Conservation (phyloP, 2,113 vertebrate species). For the Sula dactylatra region DNA sequence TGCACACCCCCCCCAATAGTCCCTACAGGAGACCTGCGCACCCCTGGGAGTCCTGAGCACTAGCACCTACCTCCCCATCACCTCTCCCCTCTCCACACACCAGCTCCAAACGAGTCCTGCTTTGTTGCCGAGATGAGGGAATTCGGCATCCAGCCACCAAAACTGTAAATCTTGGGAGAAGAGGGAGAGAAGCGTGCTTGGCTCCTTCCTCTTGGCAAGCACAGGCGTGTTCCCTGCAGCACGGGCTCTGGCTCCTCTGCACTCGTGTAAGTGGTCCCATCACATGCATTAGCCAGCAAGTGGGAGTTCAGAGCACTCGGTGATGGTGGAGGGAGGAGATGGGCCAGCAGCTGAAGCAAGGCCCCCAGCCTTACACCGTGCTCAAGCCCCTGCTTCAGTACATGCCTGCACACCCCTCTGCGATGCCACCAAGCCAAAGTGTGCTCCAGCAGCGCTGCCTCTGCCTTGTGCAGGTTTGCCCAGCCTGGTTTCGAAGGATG, state of each 20-base stretch:
- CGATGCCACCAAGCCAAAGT: background rate
- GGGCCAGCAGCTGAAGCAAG: background rate
- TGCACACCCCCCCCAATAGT: background rate
- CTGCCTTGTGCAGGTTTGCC: background rate
- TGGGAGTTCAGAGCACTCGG: accelerated
- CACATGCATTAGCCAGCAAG: background rate
- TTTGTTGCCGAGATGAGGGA: background rate
- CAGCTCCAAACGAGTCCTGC: background rate
- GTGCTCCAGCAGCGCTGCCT: background rate
- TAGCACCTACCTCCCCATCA: background rate
- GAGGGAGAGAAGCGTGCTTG: slow-evolving; percentile 19
- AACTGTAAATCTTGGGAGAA: background rate
- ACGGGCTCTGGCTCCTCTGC: background rate
- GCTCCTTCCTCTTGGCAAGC: slow-evolving; percentile 25
- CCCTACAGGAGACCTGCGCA: accelerated
- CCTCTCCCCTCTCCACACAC: background rate
- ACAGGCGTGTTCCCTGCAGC: background rate
- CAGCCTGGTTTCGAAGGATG: background rate
- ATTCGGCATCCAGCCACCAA: background rate
- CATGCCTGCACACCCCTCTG: accelerated
- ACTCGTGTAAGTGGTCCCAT: background rate
- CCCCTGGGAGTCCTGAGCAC: background rate
- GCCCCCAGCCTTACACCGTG: background rate
- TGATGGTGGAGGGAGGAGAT: too few relatives aligned
- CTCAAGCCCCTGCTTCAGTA: background rate